Evolutionary conservation across 2,797 vertebrate genomes (phyloP), one percentile per base, ranked within the genome.

Genomic region (Ctenosaura bakeri): DNA sequence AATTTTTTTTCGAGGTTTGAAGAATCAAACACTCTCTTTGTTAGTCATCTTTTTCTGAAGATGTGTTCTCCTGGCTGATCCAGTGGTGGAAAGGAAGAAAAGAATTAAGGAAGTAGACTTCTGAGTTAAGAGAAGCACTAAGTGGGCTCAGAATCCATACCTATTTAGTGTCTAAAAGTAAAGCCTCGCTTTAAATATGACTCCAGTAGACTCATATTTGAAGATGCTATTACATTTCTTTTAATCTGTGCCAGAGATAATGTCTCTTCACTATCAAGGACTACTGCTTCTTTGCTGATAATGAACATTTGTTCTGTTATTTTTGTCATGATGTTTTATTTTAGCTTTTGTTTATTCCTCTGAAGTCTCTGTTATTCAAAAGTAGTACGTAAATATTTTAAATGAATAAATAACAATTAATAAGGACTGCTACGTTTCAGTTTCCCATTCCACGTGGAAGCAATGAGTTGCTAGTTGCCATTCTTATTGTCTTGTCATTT

Each of bases 201-300:
- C 69, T n/a, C 6, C 42, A 38, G 2, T 29, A 78, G 18, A 46
- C 29, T 86, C n/a, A 74, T 38, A 62, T 76, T 42, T 77, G 32
- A 35, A 81, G 29, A n/a, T 56, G 26, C 64, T 18, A n/a, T 86
- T 86, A 56, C n/a, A 14, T 62, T 86, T 86, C 59, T 13, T 12
- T 74, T 56, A 26, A 73, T 86, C 38, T 13, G 13, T 74, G 52
- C n/a, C 84, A 85, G 69, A 54, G 24, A 56, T 71, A 85, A 85
- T 54, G 50, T 59, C 54, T 24, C 54, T 62, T 86, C 13, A 64
- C 59, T 83, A 24, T 24, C 81, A 66, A 83, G 81, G 42, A 73
- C 24, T n/a, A 59, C 83, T 85, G 50, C 69, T 85, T 52, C 18
- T 73, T 20, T 52, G 32, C 46, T 24, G 6, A 24, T 24, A 2